Evolutionary conservation across 1,140 invertebrate species (phyloP), one percentile per base, ranked within the genome.

Genomic region (Drosophila nannoptera): DNA sequence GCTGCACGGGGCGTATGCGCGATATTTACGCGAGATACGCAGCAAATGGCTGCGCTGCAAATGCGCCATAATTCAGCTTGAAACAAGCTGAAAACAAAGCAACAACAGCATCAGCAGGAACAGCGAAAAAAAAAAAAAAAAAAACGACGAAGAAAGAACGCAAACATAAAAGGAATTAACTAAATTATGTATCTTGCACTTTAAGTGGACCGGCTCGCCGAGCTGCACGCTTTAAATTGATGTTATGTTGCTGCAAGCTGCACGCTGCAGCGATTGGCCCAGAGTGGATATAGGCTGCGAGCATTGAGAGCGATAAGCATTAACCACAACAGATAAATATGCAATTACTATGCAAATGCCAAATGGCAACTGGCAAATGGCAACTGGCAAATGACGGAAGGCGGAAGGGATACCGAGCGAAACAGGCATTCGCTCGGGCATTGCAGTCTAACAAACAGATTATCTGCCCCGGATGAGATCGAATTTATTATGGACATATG

Each of bases 11-110:
- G 78, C 73, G 69, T 75, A 72, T 72, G 60, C 69, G 69, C 78
- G 78, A 82, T 82, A 82, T 78, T 78, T 84, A 62, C 63, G 76
- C 72, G 66, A 74, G 65, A 70, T 84, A 80, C 71, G 69, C 69
- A 68, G 69, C 56, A 61, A 67, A 67, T 60, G 69, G 63, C 40
- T 43, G 55, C 42, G 59, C 65, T 53, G 45, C 59, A 62, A 76
- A 65, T 66, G 60, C 76, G 63, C 69, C 73, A 84, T 84, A 77
- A 77, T 84, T 84, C 63, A 84, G 63, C 66, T 53, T 50, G 48
- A 65, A 83, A 73, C 49, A 66, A 45, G 62, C 68, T 45, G 60
- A 56, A 58, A 58, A 59, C 40, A 40, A 59, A 45, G 42, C 40
- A 59, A 59, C 31, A 61, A 46, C 40, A 64, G 14, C 55, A 52